Base-by-base conservation (phyloP, 2,888 invertebrate genomes). In the Congeria kusceri region DNA sequence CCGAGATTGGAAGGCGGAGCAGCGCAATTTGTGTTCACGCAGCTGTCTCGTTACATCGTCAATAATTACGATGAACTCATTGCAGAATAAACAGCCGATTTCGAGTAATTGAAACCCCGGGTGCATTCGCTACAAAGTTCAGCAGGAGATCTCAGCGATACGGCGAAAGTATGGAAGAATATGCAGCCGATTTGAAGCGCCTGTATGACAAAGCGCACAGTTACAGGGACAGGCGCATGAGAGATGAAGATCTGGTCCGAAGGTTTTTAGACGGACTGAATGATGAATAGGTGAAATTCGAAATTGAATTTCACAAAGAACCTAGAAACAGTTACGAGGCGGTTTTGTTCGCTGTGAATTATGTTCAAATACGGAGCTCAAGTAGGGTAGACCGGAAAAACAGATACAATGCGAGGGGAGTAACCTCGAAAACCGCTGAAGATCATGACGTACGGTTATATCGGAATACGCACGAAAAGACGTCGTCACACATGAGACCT, bases 161-260 rank as follows among this genome's bases (percentile, higher is more conserved):
- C 9, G 64, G 59, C 18, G 72, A 77, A 44, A 47, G 25, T 28
- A 29, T 53, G 32, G 73, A 77, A 64, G 77, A 73, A 27, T 80
- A 80, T 69, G 77, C 77, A 25, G 77, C 80, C 5, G 73, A 80
- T n/a, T 46, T 44, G 0, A n/a, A n/a, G n/a, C n/a, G n/a, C n/a
- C n/a, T n/a, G n/a, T n/a, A 78, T 58, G 75, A 65, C 25, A 78
- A 78, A 25, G 82, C 75, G 5, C 67, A 82, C 64, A 27, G 53
- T 4, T 23, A 66, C 47, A 59, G 81, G 29, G 71, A 72, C 47
- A 28, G 27, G 1, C 59, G 49, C 46, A 76, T 64, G 3, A 70
- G 80, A 20, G 44, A 65, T 3, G 72, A 76, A 53, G 76, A 80
- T 25, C 53, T 76, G n/a, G 46, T 68, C 4, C 44, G 72, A 3